These are phyloP conservation scores for Pseudachorutes palmiensis DNA, from an alignment of 1,140 invertebrate species.

Conservation along the genomic window DNA sequence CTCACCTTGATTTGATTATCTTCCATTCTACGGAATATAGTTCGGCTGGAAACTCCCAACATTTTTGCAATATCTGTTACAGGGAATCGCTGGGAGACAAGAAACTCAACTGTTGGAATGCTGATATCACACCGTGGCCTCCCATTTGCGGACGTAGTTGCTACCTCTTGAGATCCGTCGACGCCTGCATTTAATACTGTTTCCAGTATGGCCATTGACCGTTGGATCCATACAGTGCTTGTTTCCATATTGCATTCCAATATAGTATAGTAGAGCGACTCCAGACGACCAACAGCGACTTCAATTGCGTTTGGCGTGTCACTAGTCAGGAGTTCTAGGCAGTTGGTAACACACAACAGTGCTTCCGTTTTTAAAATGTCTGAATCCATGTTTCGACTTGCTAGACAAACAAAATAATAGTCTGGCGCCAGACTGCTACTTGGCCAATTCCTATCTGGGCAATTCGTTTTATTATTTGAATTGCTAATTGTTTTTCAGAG, in stretches of 20 bases:
- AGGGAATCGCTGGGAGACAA: neutral
- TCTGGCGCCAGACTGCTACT: neutral
- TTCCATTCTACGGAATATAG: conserved; percentile 9
- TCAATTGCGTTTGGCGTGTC: neutral
- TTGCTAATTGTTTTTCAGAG: neutral
- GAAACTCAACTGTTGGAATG: conserved; percentile 1
- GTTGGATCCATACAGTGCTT: neutral
- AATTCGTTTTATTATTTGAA: too few relatives aligned
- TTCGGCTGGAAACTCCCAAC: conserved; percentile 5
- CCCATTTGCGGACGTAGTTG: neutral
- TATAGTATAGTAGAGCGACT: neutral
- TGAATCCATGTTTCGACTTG: neutral
- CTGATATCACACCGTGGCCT: neutral
- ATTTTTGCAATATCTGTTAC: conserved; percentile 11
- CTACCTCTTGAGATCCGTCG: neutral
- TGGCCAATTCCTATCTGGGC: neutral
- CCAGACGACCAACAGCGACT: neutral
- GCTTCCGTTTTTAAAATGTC: neutral
- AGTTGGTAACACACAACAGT: neutral
- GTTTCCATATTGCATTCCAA: neutral
- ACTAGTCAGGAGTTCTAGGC: neutral
- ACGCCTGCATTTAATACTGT: neutral
- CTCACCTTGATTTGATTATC: conserved; percentile 4
- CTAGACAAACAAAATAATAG: neutral
- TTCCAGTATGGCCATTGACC: neutral